phyloP scores from a whole-genome alignment of 2,888 invertebrate genomes.

The Luperina testacea region DNA sequence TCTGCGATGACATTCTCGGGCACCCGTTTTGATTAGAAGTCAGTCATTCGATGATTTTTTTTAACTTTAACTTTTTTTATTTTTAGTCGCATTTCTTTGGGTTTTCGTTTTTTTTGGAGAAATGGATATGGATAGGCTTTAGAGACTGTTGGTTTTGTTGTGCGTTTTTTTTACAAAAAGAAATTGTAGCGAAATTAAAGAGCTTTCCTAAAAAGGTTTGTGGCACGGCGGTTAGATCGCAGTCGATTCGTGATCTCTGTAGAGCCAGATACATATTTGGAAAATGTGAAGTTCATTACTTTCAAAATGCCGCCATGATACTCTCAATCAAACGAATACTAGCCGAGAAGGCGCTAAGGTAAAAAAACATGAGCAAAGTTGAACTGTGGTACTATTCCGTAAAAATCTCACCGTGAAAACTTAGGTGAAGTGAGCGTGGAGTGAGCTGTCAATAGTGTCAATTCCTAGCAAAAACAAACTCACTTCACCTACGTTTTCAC shows the following conservation, averaged over 20 bases:
- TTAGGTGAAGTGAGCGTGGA: too few species aligned
- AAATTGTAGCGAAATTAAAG: conserved; percentile 36
- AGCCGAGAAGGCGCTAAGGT: too few species aligned
- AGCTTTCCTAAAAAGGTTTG: conserved; percentile 33
- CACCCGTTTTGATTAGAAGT: conserved; percentile 84
- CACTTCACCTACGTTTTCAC: too few species aligned
- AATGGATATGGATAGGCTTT: conserved; percentile 65
- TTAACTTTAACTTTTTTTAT: conserved; percentile 23
- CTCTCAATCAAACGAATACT: background rate
- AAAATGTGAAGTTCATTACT: background rate
- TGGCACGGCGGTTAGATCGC: background rate
- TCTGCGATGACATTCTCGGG: conserved; percentile 84
- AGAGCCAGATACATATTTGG: too few species aligned
- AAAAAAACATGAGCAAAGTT: background rate
- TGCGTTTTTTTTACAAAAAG: conserved; percentile 6
- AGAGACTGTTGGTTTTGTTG: conserved; percentile 22
- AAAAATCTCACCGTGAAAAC: too few species aligned
- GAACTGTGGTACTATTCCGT: background rate
- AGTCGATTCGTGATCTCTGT: background rate
- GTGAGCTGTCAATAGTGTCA: too few species aligned
- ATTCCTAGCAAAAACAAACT: too few species aligned
- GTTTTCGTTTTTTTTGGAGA: conserved; percentile 63
- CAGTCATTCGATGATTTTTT: conserved; percentile 59
- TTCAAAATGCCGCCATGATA: background rate
- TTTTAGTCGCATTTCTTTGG: conserved; percentile 63